Evolutionary conservation across 2,888 invertebrate species (phyloP), one percentile per base, ranked within the genome.

Genomic region (Drosophila hamatofila): DNA sequence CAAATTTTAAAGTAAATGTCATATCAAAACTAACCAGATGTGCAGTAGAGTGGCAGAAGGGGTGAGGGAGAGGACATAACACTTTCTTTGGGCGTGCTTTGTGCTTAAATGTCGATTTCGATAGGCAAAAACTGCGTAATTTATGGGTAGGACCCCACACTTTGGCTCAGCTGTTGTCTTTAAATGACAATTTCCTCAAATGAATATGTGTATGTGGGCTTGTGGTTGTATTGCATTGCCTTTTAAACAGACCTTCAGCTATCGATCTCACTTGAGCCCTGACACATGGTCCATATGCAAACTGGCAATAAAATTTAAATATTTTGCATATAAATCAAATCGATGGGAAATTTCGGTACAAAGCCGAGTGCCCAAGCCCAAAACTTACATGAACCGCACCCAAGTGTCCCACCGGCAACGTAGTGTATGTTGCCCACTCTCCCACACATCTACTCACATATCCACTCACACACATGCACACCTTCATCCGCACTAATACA

Each of bases 311-410:
- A 84, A 87, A 84, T 84, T 87, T 84, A 87, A 84, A 84, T 84
- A 87, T 84, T 87, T 84, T 82, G 68, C 88, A 80, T 84, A 87
- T 84, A 84, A 84, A 84, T 84, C 84, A 84, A 87, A 84, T 84
- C 84, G 84, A 84, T 87, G 80, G 70, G 60, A 84, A 82, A 74
- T 87, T 82, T 80, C 71, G 81, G 78, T 68, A 70, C 76, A 80
- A 75, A 75, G 78, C 71, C 67, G 74, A 78, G 25, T 56, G 9
- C 18, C 41, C 58, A 75, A 59, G 18, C 41, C 18, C 65, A 71
- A 62, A 65, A 55, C 41, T 70, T 57, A 30, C 37, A 63, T n/a
- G 42, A 64, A 55, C 27, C 54, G 39, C 9, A 52, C 42, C 59
- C 48, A 41, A 58, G 42, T 23, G 58, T 67, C 75, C 76, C 75